Conservation (phyloP, 2,113 vertebrate genomes). For the Bothrops jararaca region DNA sequence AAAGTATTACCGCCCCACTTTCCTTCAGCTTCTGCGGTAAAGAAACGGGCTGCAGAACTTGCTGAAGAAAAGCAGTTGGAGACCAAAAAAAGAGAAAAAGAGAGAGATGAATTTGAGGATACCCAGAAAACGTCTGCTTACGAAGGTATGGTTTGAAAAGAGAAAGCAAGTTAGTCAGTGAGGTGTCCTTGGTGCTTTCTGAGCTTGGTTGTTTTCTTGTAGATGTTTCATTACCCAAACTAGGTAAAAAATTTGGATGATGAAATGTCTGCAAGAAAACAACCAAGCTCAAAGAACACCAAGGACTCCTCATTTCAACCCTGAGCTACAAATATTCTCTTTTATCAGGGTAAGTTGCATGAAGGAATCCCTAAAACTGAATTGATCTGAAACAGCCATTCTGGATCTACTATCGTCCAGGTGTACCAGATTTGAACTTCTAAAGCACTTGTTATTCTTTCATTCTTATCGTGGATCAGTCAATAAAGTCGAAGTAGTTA, state of each 20-base stretch:
- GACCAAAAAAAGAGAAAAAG: conserved; percentile 16
- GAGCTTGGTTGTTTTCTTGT: too few species aligned
- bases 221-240: too few species aligned
- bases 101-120: conserved; percentile 28
- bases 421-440: neutral
- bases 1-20: neutral
- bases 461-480: neutral
- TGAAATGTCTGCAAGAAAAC: too few species aligned
- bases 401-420: neutral
- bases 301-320: neutral
- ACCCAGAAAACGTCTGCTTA: conserved; percentile 43
- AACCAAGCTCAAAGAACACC: neutral
- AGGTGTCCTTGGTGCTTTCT: neutral
- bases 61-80: conserved; percentile 35
- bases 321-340: neutral
- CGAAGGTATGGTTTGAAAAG: conserved; percentile 65
- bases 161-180: neutral
- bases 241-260: too few species aligned
- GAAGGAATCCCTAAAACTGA: neutral
- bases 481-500: neutral
- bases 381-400: neutral
- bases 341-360: neutral
- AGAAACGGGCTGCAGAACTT: neutral
- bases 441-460: neutral
- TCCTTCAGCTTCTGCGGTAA: neutral